Evolutionary conservation across 2,888 invertebrate genomes (phyloP).

Genomic region (Zelleria hepariella): DNA sequence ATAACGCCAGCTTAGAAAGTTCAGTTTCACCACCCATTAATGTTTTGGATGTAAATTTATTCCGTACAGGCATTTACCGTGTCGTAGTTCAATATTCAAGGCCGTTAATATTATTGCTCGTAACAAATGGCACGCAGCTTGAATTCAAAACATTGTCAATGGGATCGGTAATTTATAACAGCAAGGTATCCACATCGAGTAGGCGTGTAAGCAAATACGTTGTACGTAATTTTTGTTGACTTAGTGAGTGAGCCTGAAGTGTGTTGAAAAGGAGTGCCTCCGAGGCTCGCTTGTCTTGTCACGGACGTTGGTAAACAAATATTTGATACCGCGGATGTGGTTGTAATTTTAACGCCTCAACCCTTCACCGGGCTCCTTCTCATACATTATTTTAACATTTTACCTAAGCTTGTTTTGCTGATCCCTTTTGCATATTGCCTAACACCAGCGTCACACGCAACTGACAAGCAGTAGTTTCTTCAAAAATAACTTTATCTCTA

Average conservation of each 20-base stretch:
- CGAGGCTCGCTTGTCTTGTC: conserved; percentile 13
- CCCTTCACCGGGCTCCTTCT: neutral
- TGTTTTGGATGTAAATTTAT: conserved; percentile 37
- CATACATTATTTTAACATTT: neutral
- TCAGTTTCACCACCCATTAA: conserved; percentile 41
- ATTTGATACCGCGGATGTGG: conserved; percentile 32
- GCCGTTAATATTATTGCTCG: conserved; percentile 19
- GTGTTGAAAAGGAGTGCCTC: conserved; percentile 3
- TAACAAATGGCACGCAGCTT: neutral
- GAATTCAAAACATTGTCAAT: neutral
- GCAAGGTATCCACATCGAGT: neutral
- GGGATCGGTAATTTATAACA: neutral
- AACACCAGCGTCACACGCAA: neutral
- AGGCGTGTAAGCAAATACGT: neutral
- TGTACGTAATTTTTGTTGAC: neutral
- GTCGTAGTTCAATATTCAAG: conserved; percentile 45
- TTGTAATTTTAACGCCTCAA: conserved; percentile 12
- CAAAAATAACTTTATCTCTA: neutral
- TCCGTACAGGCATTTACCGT: conserved; percentile 22
- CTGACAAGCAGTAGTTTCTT: neutral
- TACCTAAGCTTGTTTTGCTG: neutral
- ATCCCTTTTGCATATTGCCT: neutral
- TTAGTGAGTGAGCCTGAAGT: neutral
- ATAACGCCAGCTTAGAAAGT: conserved; percentile 41
- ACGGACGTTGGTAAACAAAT: conserved; percentile 21